Evolutionary conservation across 2,888 invertebrate genomes (phyloP).

Genomic region (Yponomeuta sedellus): DNA sequence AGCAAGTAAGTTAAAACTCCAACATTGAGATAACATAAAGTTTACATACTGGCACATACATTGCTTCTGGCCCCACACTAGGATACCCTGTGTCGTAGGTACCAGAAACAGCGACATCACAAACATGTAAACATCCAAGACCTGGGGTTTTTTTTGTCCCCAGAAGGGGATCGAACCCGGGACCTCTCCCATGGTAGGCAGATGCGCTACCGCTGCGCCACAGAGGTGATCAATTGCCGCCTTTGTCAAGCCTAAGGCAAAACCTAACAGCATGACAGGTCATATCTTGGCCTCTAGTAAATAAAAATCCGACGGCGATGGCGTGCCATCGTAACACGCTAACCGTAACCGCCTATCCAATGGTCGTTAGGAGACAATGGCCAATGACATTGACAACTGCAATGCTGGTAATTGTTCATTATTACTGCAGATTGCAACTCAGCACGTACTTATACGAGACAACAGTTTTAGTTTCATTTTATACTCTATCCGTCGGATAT

Average conservation of each 20-base stretch:
- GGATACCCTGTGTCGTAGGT: no score
- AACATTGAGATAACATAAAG: no score
- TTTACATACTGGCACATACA: no score
- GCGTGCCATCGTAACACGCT: neutral
- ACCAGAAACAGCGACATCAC: no score
- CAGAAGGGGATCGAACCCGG: no score
- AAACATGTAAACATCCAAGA: no score
- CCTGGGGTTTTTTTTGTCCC: no score
- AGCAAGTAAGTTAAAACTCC: no score
- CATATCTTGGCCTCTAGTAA: neutral
- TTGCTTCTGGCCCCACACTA: no score
- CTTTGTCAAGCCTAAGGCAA: neutral
- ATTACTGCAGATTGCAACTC: conserved; percentile 3
- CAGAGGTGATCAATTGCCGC: no score
- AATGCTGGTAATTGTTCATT: conserved; percentile 20
- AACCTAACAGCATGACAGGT: neutral
- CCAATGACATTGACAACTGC: conserved; percentile 54
- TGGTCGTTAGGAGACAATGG: conserved; percentile 44
- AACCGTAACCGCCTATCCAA: conserved; percentile 19
- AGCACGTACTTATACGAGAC: neutral
- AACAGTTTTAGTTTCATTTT: neutral
- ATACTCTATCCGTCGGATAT: neutral
- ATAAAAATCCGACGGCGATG: neutral
- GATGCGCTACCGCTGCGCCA: no score
- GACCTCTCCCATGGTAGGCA: no score